Percentiles rank a stretch among this genome's conserved stretches.
Conservation (phyloP, 2,888 invertebrate genomes). For the Poecilobothrus nobilitatus region DNA sequence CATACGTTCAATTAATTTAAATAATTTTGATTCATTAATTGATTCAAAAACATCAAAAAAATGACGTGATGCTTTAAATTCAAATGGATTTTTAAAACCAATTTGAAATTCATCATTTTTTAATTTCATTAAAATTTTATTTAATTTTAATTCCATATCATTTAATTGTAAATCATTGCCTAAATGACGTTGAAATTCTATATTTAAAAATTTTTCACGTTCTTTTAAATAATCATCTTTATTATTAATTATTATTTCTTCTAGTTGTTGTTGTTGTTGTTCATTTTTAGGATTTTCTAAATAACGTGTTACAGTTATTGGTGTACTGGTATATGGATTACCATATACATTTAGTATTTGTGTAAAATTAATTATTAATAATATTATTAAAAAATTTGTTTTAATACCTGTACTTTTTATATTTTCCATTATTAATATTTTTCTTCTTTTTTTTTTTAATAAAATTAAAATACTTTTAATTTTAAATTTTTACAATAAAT, state of each 20-base stretch:
- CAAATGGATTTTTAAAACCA: constrained; percentile 42
- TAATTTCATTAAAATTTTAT: constrained; percentile 47
- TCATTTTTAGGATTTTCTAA: not conserved
- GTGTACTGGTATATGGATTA: not conserved
- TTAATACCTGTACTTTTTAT: not conserved
- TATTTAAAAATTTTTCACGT: constrained; percentile 45
- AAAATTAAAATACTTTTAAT: not conserved
- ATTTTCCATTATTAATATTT: not conserved
- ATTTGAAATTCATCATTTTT: constrained; percentile 49
- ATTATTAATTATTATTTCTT: too few species aligned
- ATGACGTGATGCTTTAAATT: constrained; percentile 21
- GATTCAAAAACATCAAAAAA: constrained; percentile 20
- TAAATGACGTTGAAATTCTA: constrained; percentile 45
- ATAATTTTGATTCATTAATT: constrained; percentile 51
- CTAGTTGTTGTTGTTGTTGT: not conserved
- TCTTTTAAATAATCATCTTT: constrained; percentile 29
- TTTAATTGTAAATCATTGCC: constrained; percentile 47
- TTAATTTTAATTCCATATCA: constrained; percentile 45
- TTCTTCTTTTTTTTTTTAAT: not conserved
- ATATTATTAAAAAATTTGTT: not conserved
- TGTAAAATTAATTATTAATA: not conserved
- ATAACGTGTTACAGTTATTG: not conserved
- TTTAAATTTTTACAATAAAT: too few species aligned
- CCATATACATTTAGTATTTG: not conserved
- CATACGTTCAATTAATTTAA: constrained; percentile 55